These are phyloP conservation scores for Lacanobia oleracea DNA, from an alignment of 2,888 invertebrate genomes.

Conservation along the genomic window DNA sequence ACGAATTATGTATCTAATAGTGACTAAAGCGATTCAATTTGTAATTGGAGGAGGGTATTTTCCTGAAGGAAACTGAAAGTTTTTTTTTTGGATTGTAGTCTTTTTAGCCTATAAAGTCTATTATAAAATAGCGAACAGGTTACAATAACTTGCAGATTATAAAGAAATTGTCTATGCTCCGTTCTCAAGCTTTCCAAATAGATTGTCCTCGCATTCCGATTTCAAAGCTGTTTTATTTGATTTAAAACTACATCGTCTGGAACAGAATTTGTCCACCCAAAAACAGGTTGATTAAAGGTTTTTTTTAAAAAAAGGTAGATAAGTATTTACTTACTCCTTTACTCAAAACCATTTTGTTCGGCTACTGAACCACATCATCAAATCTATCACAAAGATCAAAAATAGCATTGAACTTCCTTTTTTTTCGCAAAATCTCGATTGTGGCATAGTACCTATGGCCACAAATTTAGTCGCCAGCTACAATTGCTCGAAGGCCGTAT, in stretches of 20 bases:
- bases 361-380: constrained; percentile 8
- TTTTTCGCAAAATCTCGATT: constrained; percentile 14
- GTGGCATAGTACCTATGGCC: constrained; percentile 24
- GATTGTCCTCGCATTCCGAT: background rate
- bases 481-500: constrained; percentile 72
- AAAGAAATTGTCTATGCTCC: too few relatives aligned
- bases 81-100: background rate
- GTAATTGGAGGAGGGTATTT: background rate
- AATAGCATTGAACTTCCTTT: constrained; percentile 21
- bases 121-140: background rate
- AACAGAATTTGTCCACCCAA: background rate
- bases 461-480: constrained; percentile 42
- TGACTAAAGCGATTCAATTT: constrained; percentile 39
- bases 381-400: constrained; percentile 7
- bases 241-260: background rate
- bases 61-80: background rate
- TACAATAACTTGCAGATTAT: background rate
- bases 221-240: background rate
- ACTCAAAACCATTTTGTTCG: background rate
- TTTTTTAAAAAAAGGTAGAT: background rate
- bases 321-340: too few relatives aligned
- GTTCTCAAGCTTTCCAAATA: background rate
- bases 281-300: background rate
- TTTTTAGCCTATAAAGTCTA: background rate
- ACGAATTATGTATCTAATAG: constrained; percentile 15